Evolutionary conservation across 2,113 vertebrate species (phyloP).

Genomic region (Pagrus major): DNA sequence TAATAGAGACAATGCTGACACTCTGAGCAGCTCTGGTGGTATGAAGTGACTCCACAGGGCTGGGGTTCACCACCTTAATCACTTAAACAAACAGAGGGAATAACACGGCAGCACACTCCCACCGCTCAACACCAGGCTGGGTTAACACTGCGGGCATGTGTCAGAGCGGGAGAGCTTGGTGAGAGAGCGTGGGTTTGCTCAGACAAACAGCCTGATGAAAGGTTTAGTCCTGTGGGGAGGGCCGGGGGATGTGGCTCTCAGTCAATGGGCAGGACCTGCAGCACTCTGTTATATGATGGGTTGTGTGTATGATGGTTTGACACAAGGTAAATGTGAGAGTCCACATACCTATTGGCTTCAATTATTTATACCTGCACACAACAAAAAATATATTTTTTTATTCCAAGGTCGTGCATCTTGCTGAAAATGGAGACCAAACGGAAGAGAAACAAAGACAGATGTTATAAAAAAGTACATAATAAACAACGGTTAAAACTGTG

Average conservation of each 20-base stretch:
- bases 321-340: neutral
- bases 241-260: constrained; percentile 20
- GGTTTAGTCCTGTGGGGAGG: constrained; percentile 44
- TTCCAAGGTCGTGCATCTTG: too few species aligned
- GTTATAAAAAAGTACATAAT: too few species aligned
- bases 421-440: neutral
- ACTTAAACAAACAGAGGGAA: constrained; percentile 71
- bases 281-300: constrained; percentile 2
- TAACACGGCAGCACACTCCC: constrained; percentile 61
- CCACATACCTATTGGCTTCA: constrained; percentile 22
- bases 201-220: constrained; percentile 71
- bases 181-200: constrained; percentile 46
- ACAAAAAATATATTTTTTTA: too few species aligned
- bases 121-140: constrained; percentile 58
- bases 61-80: constrained; percentile 72
- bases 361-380: neutral
- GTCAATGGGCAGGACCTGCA: constrained; percentile 20
- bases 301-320: constrained; percentile 10
- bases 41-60: constrained; percentile 42
- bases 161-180: constrained; percentile 44
- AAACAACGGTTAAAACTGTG: too few species aligned
- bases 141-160: constrained; percentile 50
- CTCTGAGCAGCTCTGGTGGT: constrained; percentile 32
- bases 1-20: constrained; percentile 4
- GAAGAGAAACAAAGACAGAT: neutral